Percentiles rank a stretch among this genome's conserved stretches.
These are phyloP conservation scores for Ateles fusciceps DNA, from an alignment of 2,797 vertebrate species.

Conservation along the genomic window DNA sequence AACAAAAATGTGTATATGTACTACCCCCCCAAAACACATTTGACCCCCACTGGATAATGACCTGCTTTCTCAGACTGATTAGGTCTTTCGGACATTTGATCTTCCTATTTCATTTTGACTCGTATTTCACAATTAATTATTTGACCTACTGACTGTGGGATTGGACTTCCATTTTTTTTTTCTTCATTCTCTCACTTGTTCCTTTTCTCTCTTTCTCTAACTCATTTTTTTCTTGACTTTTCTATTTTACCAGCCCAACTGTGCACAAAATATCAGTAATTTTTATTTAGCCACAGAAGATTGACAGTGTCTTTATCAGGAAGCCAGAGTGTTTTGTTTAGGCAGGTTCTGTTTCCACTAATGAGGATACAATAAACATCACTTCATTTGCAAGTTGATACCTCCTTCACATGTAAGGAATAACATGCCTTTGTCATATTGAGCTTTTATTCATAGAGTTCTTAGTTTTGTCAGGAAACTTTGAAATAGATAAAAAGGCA, in stretches of 20 bases:
- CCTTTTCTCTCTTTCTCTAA: neutral
- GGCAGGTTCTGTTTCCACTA: neutral
- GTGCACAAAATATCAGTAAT: neutral
- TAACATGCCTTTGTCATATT: fast-evolving
- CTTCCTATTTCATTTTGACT: neutral
- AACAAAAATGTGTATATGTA: neutral
- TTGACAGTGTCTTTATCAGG: neutral
- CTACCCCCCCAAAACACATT: no score
- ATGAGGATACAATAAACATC: neutral
- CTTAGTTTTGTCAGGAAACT: neutral
- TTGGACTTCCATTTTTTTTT: neutral
- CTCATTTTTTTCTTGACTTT: neutral
- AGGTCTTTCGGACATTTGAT: fast-evolving
- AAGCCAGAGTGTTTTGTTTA: neutral
- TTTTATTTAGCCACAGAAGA: neutral
- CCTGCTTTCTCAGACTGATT: fast-evolving
- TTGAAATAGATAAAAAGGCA: neutral
- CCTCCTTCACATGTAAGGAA: neutral
- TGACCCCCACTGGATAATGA: neutral
- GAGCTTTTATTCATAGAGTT: neutral
- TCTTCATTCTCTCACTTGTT: neutral
- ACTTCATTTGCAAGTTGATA: neutral
- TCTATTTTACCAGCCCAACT: neutral
- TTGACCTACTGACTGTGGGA: neutral
- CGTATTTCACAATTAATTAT: fast-evolving